Evolutionary conservation across 2,888 invertebrate genomes (phyloP), one percentile per base, ranked within the genome.

Genomic region (Clistopyga incitator): DNA sequence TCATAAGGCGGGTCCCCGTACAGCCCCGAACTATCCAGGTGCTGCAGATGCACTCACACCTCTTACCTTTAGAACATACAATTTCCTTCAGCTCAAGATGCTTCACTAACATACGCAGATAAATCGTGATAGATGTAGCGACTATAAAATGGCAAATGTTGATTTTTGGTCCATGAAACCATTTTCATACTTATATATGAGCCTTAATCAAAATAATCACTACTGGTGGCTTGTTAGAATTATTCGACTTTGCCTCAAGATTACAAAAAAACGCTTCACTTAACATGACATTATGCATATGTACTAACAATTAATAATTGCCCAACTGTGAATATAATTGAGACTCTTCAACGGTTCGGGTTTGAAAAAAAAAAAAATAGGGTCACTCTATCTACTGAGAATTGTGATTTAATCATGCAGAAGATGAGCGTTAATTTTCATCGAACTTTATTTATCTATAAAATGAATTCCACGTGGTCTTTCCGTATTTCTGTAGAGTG

Each of bases 1-100:
- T 61, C 34, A 34, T 13, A 61, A 61, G 72, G 72, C 72, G 72
- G 23, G 61, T 34, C 59, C 3, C 29, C 34, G 34, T 74, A 59
- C 45, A 59, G 29, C 29, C 29, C 47, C 72, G 61, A 74, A 59
- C 47, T 61, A 20, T 20, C 72, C 72, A 74, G 72, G 47, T 74
- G 72, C 18, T 18, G 61, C 72, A 47, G 72, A 61, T 61, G 54
- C 23, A 23, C 42, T 45, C 29, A 45, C 72, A 25, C 18, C 47
- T 50, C 15, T 29, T n/a, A 6, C n/a, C 11, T 11, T 15, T 18
- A 38, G 11, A 42, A 64, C 20, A 42, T 3, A 64, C 34, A 11
- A 64, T 64, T 64, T 64, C 42, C 11, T 42, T 38, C 18, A 64
- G 6, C 4, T 6, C 34, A 18, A 34, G 18, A 38, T 38, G 18